Evolutionary conservation across 2,888 invertebrate genomes (phyloP).

Genomic region (Protonemura montana): DNA sequence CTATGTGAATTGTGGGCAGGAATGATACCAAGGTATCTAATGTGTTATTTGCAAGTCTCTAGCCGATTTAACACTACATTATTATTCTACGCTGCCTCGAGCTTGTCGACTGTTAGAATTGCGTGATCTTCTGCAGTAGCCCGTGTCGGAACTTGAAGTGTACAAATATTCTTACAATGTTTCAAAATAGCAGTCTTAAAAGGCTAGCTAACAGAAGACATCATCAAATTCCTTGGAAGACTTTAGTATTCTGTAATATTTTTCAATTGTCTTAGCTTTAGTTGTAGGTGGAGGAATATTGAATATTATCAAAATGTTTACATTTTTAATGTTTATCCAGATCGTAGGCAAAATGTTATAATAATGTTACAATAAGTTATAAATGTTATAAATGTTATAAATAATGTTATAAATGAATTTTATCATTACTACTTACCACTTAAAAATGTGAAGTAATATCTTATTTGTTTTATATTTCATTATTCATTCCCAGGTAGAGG

Average conservation of each 20-base stretch:
- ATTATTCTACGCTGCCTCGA: slow-evolving; percentile 22
- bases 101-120: slow-evolving; percentile 26
- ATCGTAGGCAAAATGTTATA: slow-evolving; percentile 45
- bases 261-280: background rate
- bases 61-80: slow-evolving; percentile 31
- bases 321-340: slow-evolving; percentile 51
- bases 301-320: slow-evolving; percentile 56
- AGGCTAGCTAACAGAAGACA: background rate
- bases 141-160: background rate
- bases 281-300: slow-evolving; percentile 34
- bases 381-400: too few relatives aligned
- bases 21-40: background rate
- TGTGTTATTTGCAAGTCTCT: background rate
- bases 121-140: background rate
- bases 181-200: slow-evolving; percentile 7
- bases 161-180: slow-evolving; percentile 38
- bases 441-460: slow-evolving; percentile 44
- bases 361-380: too few relatives aligned
- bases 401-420: slow-evolving; percentile 21
- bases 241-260: slow-evolving; percentile 52
- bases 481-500: slow-evolving; percentile 62
- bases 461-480: slow-evolving; percentile 46
- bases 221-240: slow-evolving; percentile 53
- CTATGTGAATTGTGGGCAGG: background rate
- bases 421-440: background rate